These are phyloP conservation scores for Parelbella ahira DNA, from an alignment of 2,888 invertebrate genomes.

Conservation along the genomic window DNA sequence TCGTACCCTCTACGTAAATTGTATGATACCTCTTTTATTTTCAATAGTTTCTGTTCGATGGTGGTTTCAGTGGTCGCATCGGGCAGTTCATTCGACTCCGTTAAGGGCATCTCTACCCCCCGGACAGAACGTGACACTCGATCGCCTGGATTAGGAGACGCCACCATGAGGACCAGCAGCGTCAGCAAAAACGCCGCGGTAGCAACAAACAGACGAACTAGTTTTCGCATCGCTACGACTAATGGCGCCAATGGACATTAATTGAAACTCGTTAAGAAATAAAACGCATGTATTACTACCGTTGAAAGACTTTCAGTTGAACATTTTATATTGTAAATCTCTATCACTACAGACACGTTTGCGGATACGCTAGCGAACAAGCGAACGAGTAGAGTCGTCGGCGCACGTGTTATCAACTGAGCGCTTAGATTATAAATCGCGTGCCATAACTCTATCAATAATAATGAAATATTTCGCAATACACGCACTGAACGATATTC, in stretches of 20 bases:
- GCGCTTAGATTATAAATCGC: too few species aligned
- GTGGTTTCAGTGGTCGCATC: neutral
- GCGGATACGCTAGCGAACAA: too few species aligned
- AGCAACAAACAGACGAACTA: constrained; percentile 39
- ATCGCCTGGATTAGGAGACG: constrained; percentile 33
- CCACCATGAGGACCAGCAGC: constrained; percentile 40
- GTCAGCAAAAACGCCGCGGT: constrained; percentile 37
- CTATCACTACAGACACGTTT: too few species aligned
- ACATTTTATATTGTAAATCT: too few species aligned
- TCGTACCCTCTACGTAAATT: neutral
- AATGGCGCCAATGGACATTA: too few species aligned
- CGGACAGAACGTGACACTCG: constrained; percentile 28
- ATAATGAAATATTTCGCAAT: too few species aligned
- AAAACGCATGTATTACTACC: too few species aligned
- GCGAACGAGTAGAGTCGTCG: too few species aligned
- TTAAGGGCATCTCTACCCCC: neutral
- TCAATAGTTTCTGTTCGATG: neutral
- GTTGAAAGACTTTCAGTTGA: too few species aligned
- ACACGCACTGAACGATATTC: constrained; percentile 16
- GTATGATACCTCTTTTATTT: constrained; percentile 12
- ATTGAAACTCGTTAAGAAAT: too few species aligned
- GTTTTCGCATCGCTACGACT: constrained; percentile 42
- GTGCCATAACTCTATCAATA: too few species aligned
- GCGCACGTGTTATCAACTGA: too few species aligned
- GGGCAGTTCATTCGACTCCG: constrained; percentile 1